Percentiles rank a stretch among this genome's conserved stretches.
phyloP scores from a whole-genome alignment of 1,140 invertebrate genomes.

The Sycophaga agraensis region DNA sequence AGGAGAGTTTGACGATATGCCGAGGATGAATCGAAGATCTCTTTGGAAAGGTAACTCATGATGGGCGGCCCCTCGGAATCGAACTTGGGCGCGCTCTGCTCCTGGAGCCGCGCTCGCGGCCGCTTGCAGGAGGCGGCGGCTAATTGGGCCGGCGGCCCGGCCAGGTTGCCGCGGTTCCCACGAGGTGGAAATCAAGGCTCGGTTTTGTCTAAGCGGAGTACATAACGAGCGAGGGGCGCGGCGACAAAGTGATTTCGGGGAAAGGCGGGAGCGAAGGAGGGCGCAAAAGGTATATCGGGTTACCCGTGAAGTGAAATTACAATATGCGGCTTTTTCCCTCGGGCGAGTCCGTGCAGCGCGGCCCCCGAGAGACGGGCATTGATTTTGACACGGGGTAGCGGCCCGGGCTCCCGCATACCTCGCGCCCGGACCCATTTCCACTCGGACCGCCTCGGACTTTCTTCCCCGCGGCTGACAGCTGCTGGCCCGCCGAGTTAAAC shows the following conservation, averaged over 20 bases:
- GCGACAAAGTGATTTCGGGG: constrained; percentile 20
- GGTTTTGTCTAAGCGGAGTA: constrained; percentile 17
- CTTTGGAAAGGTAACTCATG: no score
- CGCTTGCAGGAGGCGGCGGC: no score
- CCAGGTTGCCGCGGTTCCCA: no score
- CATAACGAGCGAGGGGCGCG: neutral
- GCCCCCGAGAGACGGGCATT: constrained; percentile 39
- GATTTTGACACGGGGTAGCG: constrained; percentile 41
- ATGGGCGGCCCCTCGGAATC: no score
- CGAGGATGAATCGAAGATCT: no score
- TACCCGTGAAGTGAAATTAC: constrained; percentile 55
- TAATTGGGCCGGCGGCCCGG: no score
- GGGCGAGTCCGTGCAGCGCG: no score
- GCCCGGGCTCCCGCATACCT: neutral
- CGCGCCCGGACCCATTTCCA: constrained; percentile 12
- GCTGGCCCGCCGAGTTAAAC: constrained; percentile 25
- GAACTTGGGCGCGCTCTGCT: no score
- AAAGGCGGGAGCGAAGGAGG: constrained; percentile 11
- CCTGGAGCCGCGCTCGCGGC: no score
- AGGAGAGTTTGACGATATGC: no score
- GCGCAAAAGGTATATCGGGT: constrained; percentile 38
- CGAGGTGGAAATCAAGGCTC: no score
- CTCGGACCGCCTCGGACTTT: constrained; percentile 12
- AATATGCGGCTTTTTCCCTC: constrained; percentile 36
- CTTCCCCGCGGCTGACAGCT: constrained; percentile 22